Evolutionary conservation across 2,113 vertebrate genomes (phyloP).

Genomic region (Aviceda subcristata): DNA sequence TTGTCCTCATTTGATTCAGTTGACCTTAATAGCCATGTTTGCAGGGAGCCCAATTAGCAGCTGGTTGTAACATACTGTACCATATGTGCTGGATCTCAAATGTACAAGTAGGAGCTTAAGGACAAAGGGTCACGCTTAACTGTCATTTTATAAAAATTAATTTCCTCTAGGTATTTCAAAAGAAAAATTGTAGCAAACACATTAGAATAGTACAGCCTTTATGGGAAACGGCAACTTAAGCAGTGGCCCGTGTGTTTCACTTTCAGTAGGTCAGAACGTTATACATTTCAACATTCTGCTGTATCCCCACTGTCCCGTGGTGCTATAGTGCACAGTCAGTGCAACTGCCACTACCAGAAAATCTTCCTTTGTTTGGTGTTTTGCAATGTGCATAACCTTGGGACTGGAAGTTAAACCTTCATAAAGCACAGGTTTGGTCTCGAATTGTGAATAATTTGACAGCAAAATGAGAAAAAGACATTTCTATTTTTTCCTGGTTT

Average conservation of each 20-base stretch:
- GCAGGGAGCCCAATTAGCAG: conserved; percentile 6
- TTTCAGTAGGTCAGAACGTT: neutral
- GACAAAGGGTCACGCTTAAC: neutral
- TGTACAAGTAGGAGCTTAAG: neutral
- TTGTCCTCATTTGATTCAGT: neutral
- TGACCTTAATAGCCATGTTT: conserved; percentile 6
- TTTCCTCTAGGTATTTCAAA: neutral
- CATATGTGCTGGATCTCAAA: neutral
- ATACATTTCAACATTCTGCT: neutral
- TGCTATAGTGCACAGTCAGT: neutral
- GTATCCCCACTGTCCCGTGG: rapidly evolving
- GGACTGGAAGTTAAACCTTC: neutral
- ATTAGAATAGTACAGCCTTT: neutral
- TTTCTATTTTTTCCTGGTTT: neutral
- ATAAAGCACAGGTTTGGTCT: neutral
- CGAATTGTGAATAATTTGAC: neutral
- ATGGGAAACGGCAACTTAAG: neutral
- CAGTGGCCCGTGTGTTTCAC: neutral
- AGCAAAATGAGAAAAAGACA: neutral
- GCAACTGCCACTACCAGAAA: neutral
- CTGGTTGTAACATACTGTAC: neutral
- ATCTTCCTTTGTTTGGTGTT: neutral
- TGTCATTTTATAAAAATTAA: neutral
- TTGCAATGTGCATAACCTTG: neutral
- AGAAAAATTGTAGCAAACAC: neutral